phyloP scores from a whole-genome alignment of 1,140 invertebrate genomes.

The Pseudomyrmex dendroicus region DNA sequence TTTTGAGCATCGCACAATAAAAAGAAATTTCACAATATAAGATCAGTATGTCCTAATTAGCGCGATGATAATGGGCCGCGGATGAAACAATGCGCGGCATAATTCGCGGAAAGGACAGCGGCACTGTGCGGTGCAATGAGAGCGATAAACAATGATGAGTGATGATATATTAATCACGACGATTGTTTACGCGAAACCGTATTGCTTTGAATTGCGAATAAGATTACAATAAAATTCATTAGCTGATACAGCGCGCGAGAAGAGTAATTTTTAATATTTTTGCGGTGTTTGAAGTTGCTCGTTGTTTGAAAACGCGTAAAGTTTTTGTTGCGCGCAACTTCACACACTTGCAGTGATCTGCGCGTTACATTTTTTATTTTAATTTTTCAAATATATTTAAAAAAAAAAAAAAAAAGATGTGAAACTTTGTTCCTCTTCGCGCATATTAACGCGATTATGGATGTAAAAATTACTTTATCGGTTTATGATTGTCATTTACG shows the following conservation, averaged over 20 bases:
- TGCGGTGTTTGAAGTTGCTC: no score
- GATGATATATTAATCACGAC: background rate
- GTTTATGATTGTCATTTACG: background rate
- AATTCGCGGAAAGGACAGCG: constrained; percentile 11
- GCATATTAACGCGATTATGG: background rate
- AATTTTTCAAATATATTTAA: background rate
- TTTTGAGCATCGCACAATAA: background rate
- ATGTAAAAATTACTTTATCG: constrained; percentile 14
- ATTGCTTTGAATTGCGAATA: background rate
- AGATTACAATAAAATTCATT: background rate
- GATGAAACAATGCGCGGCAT: background rate
- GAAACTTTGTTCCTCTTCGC: no score
- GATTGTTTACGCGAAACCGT: background rate
- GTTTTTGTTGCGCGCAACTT: constrained; percentile 11
- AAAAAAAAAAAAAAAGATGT: background rate
- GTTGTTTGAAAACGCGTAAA: constrained; percentile 3
- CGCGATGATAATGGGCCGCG: background rate
- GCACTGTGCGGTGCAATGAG: constrained; percentile 4
- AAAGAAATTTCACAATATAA: no score
- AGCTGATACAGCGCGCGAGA: no score
- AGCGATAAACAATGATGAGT: constrained; percentile 38
- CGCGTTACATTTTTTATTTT: background rate
- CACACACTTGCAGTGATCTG: background rate
- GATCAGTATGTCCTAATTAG: constrained; percentile 8
- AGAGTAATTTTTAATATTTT: background rate